Conservation (phyloP, 2,888 invertebrate genomes). For the Calephelis perditalis region DNA sequence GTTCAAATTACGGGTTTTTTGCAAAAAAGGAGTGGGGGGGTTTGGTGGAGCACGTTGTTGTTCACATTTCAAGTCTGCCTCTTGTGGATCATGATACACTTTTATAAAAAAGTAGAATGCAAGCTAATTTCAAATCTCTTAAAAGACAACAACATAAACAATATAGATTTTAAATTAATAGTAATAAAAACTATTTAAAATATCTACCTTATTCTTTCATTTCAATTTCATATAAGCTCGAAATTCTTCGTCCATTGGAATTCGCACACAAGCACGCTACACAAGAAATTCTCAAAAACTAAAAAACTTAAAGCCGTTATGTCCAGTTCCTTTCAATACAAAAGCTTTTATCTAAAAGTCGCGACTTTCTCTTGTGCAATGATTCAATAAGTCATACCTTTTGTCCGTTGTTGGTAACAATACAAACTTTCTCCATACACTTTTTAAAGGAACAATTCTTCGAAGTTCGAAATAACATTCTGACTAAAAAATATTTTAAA, state of each 20-base stretch:
- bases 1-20: too few species aligned
- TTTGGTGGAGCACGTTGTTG: too few species aligned
- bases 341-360: conserved; percentile 56
- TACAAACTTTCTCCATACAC: conserved; percentile 61
- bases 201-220: neutral
- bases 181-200: neutral
- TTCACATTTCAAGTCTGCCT: too few species aligned
- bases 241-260: conserved; percentile 15
- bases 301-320: conserved; percentile 58
- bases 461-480: conserved; percentile 23
- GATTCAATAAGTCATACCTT: conserved; percentile 53
- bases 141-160: too few species aligned
- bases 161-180: conserved; percentile 22
- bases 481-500: conserved; percentile 40
- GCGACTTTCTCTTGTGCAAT: conserved; percentile 66
- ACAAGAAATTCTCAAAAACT: conserved; percentile 55
- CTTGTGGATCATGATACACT: too few species aligned
- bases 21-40: too few species aligned
- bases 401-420: conserved; percentile 47
- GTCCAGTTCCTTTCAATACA: conserved; percentile 53
- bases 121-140: too few species aligned
- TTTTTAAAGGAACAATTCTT: conserved; percentile 43
- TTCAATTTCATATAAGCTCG: neutral
- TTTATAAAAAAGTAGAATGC: too few species aligned
- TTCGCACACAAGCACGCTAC: conserved; percentile 55